These are phyloP conservation scores for Phyllotreta striolata DNA, from an alignment of 2,888 invertebrate genomes.

Conservation along the genomic window DNA sequence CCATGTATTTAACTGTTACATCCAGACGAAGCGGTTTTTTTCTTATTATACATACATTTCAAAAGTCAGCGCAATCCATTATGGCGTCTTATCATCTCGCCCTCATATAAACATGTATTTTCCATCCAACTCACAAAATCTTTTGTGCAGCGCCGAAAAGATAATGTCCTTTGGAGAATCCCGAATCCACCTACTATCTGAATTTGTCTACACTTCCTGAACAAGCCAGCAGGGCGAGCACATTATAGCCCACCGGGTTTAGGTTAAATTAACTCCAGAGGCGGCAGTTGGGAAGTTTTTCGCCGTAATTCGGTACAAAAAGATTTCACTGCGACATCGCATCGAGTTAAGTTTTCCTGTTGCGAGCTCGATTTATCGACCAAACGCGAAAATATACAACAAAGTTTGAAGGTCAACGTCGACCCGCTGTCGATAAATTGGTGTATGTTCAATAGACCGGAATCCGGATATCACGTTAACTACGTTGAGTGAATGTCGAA, in stretches of 20 bases:
- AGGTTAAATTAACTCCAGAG: background rate
- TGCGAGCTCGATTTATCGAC: no score
- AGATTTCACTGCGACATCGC: no score
- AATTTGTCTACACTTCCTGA: slow-evolving; percentile 27
- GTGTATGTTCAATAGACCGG: slow-evolving; percentile 15
- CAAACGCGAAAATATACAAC: slow-evolving; percentile 3
- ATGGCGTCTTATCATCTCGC: background rate
- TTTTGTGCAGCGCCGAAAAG: slow-evolving; percentile 13
- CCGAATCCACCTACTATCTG: slow-evolving; percentile 19
- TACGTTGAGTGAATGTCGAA: slow-evolving; percentile 24
- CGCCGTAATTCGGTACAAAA: no score
- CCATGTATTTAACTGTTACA: no score
- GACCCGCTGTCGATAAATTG: slow-evolving; percentile 9
- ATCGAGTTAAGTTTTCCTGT: no score
- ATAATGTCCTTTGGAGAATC: slow-evolving; percentile 23
- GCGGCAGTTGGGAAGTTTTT: background rate
- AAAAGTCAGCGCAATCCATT: slow-evolving; percentile 9
- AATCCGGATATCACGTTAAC: slow-evolving; percentile 15
- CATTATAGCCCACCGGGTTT: slow-evolving; percentile 21
- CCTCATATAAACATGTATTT: slow-evolving; percentile 20
- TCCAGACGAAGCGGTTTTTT: no score
- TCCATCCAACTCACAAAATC: slow-evolving; percentile 16
- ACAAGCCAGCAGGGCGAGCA: slow-evolving; percentile 15
- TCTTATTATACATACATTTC: slow-evolving; percentile 8
- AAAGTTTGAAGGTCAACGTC: slow-evolving; percentile 9